Percentiles rank a stretch among this genome's conserved stretches.
phyloP scores from a whole-genome alignment of 2,888 invertebrate genomes.

The Congeria kusceri region DNA sequence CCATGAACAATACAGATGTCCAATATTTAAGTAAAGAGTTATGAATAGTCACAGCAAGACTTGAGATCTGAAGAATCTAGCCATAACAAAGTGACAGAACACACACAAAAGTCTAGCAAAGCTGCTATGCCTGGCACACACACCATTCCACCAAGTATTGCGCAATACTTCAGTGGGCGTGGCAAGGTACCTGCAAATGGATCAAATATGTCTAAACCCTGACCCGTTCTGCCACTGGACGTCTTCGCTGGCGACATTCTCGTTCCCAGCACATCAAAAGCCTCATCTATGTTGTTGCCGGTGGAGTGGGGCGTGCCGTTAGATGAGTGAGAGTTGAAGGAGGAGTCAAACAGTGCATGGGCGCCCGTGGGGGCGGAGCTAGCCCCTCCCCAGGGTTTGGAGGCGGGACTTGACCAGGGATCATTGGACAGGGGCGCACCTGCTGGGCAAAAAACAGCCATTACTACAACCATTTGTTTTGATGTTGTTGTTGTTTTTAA shows the following conservation, averaged over 20 bases:
- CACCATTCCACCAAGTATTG: constrained; percentile 23
- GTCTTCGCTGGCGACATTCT: constrained; percentile 75
- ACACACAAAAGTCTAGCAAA: constrained; percentile 21
- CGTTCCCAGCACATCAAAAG: constrained; percentile 81
- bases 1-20: no score
- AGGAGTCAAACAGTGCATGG: constrained; percentile 50
- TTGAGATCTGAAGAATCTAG: background rate
- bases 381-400: background rate
- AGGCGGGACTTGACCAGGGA: constrained; percentile 72
- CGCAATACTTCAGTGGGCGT: constrained; percentile 6
- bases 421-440: constrained; percentile 34
- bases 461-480: no score
- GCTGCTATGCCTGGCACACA: constrained; percentile 34
- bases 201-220: constrained; percentile 77
- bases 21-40: no score
- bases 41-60: no score
- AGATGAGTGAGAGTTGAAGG: constrained; percentile 51
- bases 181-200: constrained; percentile 69
- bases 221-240: constrained; percentile 38
- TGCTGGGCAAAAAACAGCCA: no score
- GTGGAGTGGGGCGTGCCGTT: constrained; percentile 69
- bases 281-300: constrained; percentile 79
- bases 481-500: no score
- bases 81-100: background rate
- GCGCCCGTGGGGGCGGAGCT: background rate